Base-by-base conservation (phyloP, 2,888 invertebrate genomes). In the Scotopteryx bipunctaria region DNA sequence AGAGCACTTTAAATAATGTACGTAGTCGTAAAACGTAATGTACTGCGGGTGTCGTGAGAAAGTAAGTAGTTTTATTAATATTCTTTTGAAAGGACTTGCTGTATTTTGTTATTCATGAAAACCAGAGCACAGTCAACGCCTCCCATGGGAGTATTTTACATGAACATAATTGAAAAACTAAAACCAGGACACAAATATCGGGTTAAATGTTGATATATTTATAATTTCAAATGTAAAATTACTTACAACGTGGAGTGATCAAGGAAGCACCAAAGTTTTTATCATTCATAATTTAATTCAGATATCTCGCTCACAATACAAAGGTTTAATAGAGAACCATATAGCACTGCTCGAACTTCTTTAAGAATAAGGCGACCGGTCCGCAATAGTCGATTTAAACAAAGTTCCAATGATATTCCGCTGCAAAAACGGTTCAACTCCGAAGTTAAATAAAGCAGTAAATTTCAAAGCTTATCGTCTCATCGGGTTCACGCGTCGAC, bases 401-500 rank as follows among this genome's bases (percentile, higher is more conserved):
- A 33, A 37, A 33, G 5, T 14, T 11, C 9, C 23, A 23, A 4
- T 42, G 3, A 33, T 23, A 33, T 32, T 43, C 25, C 5, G 3
- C 0, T 16, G 9, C 11, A 27, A 21, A 17, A 52, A 31, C 35
- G 11, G 14, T 31, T 9, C 17, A 29, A 36, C 23, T 35, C 48
- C 27, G 27, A 59, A 57, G 38, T 45, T 52, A 31, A 51, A 42
- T 52, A 54, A 51, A 51, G 49, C 48, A 57, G 49, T 59, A 47
- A 44, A 53, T 55, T 48, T 38, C 54, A 47, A 49, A 43, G 38
- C 44, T 33, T 32, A 53, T 59, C 49, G 57, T 55, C 47, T 53
- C 66, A 65, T 68, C 64, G 66, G 53, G 68, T 70, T 71, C 67
- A 66, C 69, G 58, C 68, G 68, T 66, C 64, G 66, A 65, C 71